Conservation (phyloP, 2,797 vertebrate species). For the Myotis daubentonii region DNA sequence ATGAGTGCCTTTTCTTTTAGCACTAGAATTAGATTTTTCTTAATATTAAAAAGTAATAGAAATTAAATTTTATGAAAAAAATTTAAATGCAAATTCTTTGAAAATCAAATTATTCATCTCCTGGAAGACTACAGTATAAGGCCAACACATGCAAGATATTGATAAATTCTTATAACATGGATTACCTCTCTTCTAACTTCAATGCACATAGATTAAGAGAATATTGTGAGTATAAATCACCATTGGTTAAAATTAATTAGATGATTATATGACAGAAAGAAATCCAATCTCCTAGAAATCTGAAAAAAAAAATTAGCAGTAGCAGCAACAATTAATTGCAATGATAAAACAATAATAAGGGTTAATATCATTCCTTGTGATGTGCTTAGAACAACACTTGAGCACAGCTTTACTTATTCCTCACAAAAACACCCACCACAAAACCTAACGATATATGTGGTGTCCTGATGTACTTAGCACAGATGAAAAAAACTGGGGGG, state of each 20-base stretch:
- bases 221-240: neutral
- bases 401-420: neutral
- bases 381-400: neutral
- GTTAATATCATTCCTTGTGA: neutral
- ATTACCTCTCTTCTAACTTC: neutral
- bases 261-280: neutral
- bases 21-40: neutral
- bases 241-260: neutral
- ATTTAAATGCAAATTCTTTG: neutral
- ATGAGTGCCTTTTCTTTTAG: neutral
- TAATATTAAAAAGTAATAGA: constrained; percentile 4
- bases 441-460: neutral
- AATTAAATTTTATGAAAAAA: neutral
- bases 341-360: neutral
- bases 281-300: neutral
- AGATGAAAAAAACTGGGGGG: neutral
- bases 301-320: neutral
- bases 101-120: neutral
- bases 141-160: neutral
- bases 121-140: neutral
- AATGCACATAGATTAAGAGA: neutral
- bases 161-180: neutral
- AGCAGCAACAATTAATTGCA: neutral
- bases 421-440: neutral
- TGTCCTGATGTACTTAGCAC: neutral